Evolutionary conservation across 2,888 invertebrate genomes (phyloP), one percentile per base, ranked within the genome.

Genomic region (Dynastes maya): DNA sequence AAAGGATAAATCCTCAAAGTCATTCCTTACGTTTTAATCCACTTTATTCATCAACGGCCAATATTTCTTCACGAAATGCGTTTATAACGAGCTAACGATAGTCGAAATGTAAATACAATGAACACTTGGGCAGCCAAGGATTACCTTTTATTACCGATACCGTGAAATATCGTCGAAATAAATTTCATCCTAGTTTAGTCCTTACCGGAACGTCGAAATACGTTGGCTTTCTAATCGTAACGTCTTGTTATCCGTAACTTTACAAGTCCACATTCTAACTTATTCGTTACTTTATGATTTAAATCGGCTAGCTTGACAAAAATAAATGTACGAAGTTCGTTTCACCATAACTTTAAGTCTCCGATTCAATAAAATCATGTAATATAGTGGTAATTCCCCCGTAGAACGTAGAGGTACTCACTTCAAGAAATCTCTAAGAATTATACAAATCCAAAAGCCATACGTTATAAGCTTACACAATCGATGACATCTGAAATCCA

Each of bases 401-500:
- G 5, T 29, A 49, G 65, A 58, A 22, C 22, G 22, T 22, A 58
- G 22, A 16, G 16, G 22, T 8, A 13, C 58, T 51, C 27, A 58
- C 76, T 68, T 76, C 76, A 22, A 58, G 37, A 58, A 76, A 55
- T 76, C 67, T 76, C 68, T 58, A 29, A 78, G 70, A 74, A 80
- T 80, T 80, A 77, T 63, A 74, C 61, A 80, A 77, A 80, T 78
- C 78, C 76, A 76, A 76, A 80, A 78, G 78, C 79, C 71, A 80
- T 80, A 77, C 72, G 78, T 80, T 72, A 79, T 63, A 55, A 40
- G 65, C 75, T 79, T 81, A 80, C 81, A 81, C 81, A 81, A 80
- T 81, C 77, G 81, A 63, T 79, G 81, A 81, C 81, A 80, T 77
- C 72, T 76, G 76, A 78, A 79, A 80, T 80, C 80, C 75, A 79